phyloP scores from a whole-genome alignment of 2,113 vertebrate genomes.

The Turdus rufiventris region DNA sequence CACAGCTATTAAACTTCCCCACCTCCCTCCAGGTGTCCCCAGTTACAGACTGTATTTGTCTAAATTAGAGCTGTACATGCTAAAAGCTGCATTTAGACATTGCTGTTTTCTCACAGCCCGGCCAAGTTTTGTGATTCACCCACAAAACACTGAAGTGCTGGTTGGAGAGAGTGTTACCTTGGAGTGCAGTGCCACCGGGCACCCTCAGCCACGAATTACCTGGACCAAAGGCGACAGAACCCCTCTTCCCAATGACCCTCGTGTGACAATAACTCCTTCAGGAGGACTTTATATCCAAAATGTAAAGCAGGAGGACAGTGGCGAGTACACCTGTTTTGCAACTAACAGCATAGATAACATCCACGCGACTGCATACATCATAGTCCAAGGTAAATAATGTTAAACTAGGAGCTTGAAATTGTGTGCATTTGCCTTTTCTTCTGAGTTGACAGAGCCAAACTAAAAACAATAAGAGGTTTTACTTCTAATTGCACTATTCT shows the following conservation, averaged over 20 bases:
- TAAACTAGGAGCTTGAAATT: background rate
- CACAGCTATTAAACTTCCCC: background rate
- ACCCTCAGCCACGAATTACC: slow-evolving; percentile 86
- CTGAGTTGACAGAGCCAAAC: background rate
- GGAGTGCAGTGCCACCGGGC: slow-evolving; percentile 93
- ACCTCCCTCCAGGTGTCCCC: rapidly evolving
- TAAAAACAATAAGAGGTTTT: background rate
- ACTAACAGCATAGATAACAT: slow-evolving; percentile 90
- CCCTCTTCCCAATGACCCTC: slow-evolving; percentile 84
- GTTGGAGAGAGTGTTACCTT: slow-evolving; percentile 95
- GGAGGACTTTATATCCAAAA: slow-evolving; percentile 94
- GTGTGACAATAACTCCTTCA: slow-evolving; percentile 87
- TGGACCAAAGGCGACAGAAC: slow-evolving; percentile 91
- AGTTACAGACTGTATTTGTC: background rate
- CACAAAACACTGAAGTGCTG: slow-evolving; percentile 95
- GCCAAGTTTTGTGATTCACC: slow-evolving; percentile 96
- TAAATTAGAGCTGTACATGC: background rate
- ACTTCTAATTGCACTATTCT: background rate
- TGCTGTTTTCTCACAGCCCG: slow-evolving; percentile 74
- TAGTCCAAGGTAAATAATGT: slow-evolving; percentile 86
- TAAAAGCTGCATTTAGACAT: background rate
- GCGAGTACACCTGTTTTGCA: slow-evolving; percentile 93
- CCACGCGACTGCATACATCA: slow-evolving; percentile 88
- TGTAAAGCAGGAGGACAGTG: slow-evolving; percentile 84
- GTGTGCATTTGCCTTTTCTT: background rate